A percentile compares a stretch with the other conserved stretches of the same genome.
phyloP scores from a whole-genome alignment of 2,113 vertebrate species.

The Macrotus californicus region DNA sequence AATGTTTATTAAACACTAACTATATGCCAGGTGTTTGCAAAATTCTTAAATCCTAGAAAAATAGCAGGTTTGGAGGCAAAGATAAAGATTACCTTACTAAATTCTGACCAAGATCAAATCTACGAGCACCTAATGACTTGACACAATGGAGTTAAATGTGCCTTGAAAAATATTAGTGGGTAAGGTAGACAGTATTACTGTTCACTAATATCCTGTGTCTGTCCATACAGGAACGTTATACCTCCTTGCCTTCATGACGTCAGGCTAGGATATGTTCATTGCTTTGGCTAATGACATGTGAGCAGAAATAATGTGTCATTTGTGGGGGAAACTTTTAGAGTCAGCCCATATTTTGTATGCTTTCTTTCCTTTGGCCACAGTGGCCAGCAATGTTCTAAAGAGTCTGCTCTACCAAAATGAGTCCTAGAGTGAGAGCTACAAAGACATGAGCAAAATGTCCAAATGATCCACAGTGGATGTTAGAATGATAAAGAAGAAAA shows the following conservation, averaged over 20 bases:
- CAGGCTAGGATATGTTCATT: not conserved
- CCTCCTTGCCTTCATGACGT: not conserved
- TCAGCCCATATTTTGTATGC: not conserved
- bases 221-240: not conserved
- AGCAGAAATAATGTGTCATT: not conserved
- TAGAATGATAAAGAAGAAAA: not conserved
- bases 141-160: not conserved
- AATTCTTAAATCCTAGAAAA: conserved; percentile 12
- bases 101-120: not conserved
- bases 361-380: not conserved
- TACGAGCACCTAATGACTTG: not conserved
- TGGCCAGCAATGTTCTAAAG: not conserved
- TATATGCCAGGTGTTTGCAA: not conserved
- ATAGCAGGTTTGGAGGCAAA: not conserved
- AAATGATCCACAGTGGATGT: not conserved
- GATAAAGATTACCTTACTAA: conserved; percentile 1
- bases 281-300: not conserved
- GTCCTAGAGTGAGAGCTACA: not conserved
- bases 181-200: not conserved
- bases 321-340: not conserved
- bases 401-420: not conserved
- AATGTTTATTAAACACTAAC: not conserved
- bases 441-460: not conserved
- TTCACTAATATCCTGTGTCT: not conserved
- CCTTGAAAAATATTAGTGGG: not conserved